These are phyloP conservation scores for Callipepla squamata DNA, from an alignment of 2,113 vertebrate species.

Conservation along the genomic window DNA sequence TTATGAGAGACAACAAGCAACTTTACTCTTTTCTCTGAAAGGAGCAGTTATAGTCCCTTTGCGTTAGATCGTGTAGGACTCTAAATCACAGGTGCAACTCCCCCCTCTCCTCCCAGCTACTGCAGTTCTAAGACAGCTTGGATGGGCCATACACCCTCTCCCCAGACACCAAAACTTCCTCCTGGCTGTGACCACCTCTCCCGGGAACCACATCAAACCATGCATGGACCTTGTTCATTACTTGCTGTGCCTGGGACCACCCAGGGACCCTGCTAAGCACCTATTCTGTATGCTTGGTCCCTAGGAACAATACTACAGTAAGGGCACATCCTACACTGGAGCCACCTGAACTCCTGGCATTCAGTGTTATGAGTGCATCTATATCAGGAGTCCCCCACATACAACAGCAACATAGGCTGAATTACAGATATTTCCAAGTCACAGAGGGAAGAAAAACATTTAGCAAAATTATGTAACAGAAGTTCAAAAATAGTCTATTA, in stretches of 20 bases:
- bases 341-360: accelerated
- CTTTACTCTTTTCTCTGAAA: neutral
- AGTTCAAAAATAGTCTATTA: conserved; percentile 53
- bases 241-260: neutral
- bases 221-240: accelerated
- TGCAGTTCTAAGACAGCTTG: neutral
- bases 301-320: accelerated
- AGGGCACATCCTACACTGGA: neutral
- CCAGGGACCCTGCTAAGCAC: accelerated
- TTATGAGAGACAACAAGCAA: neutral
- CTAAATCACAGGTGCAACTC: neutral
- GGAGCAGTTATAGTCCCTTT: neutral
- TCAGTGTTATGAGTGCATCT: neutral
- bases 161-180: neutral
- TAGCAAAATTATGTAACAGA: conserved; percentile 58
- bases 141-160: accelerated
- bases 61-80: neutral
- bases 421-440: conserved; percentile 7
- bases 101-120: neutral
- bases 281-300: accelerated
- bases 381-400: neutral
- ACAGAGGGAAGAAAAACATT: conserved; percentile 53
- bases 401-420: neutral
- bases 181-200: neutral
- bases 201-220: neutral